Evolutionary conservation across 2,113 vertebrate species (phyloP), one percentile per base, ranked within the genome.

Genomic region (Festucalex cinctus): DNA sequence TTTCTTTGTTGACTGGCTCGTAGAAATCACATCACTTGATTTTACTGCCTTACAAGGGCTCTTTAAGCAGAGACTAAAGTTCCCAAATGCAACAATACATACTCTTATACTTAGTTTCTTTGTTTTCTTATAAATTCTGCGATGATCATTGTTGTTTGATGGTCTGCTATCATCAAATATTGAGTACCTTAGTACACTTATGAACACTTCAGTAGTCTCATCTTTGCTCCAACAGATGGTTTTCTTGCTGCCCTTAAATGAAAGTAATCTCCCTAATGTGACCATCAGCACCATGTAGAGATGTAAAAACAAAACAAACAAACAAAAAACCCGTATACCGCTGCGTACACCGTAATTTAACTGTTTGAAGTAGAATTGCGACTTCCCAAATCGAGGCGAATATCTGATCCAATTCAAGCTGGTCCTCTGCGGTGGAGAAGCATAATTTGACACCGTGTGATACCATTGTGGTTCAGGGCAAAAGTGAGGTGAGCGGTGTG

Each of bases 401-500:
- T 32, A 32, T 32, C 7, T 19, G 28, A 51, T 20, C 20, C 9
- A 51, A 49, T 49, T 49, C 48, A 49, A 49, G 9, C 5, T n/a
- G 20, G 14, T 17, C 7, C 16, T 9, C 14, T 17, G 54, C 28
- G n/a, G 9, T 2, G 35, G 20, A 7, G 36, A 60, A 37, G 35
- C 32, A 19, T 17, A 20, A 59, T 35, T 59, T 59, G n/a, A 59
- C 16, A 59, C 28, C 20, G 19, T 37, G 32, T 37, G 36, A 60
- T 22, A n/a, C 36, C 12, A 35, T 14, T 37, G 12, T 6, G 36
- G 8, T 37, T 37, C 26, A 74, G 53, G 63, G 58, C 63, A 35
- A 53, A 51, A 71, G 46, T 65, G 76, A 73, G 74, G 71, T 77
- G 73, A 82, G 69, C 57, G 66, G 41, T 69, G 60, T 66, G 75